Base-by-base conservation (phyloP, 2,113 vertebrate genomes). In the Columbina picui region DNA sequence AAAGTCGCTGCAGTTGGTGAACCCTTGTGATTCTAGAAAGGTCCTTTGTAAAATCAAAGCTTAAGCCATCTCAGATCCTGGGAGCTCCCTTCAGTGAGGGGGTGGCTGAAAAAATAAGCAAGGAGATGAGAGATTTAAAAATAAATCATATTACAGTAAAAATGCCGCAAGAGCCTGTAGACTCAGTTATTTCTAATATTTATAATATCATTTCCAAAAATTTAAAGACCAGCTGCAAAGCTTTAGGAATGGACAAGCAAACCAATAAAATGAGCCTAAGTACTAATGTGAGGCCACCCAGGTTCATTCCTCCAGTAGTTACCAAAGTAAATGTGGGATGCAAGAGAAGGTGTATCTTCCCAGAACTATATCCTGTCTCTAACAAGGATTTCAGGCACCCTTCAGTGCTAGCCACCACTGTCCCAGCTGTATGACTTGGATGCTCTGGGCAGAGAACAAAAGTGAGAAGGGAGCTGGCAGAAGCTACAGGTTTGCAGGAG, bases 171-270 rank as follows among this genome's bases (percentile, higher is more conserved):
- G 43, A 88, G 49, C 9, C 80, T 57, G 22, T 68, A 36, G 52
- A 69, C 39, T 55, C 57, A 41, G 39, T 79, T 89, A 82, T 84
- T 92, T 95, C 68, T 79, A 61, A 34, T 90, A 97, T 90, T 90
- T 96, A 84, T 75, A 88, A 74, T 73, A 90, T 12, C 27, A 89
- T 87, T 92, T 93, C 90, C 57, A 92, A 91, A 92, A 92, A 78
- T 71, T 60, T 87, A 45, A 90, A 90, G 69, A 78, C 79, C 93
- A 96, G 76, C 93, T 89, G 92, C 73, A 93, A 93, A 86, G 64
- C 23, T 92, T 90, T 84, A 87, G 53, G 60, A 93, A 78, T 39
- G 63, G 88, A 92, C 71, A 94, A 91, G 55, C 71, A 90, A 94
- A 92, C 47, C 79, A 94, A 81, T 91, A 95, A 94, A 96, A 90